A percentile compares a stretch with the other conserved stretches of the same genome.
Conservation (phyloP, 2,797 vertebrate species). For the Botia kubotai region DNA sequence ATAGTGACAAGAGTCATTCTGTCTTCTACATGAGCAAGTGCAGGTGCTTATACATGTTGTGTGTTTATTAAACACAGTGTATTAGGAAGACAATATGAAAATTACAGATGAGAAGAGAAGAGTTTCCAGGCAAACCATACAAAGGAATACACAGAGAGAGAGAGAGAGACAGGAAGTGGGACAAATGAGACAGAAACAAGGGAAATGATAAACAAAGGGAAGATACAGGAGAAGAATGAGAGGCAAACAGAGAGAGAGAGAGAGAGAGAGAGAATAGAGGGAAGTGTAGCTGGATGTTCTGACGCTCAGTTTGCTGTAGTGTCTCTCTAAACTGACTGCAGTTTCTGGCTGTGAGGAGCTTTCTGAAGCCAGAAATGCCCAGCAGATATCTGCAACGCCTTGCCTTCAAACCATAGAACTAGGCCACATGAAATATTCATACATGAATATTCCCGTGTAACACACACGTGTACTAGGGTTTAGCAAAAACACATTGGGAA, state of each 20-base stretch:
- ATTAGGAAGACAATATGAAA: slow-evolving; percentile 8
- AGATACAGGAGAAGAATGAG: slow-evolving; percentile 8
- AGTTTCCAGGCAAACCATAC: slow-evolving; percentile 16
- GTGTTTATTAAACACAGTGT: neutral
- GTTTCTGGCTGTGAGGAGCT: slow-evolving; percentile 55
- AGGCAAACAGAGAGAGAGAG: slow-evolving; percentile 21
- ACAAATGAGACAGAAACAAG: slow-evolving; percentile 13
- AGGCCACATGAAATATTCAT: slow-evolving; percentile 61
- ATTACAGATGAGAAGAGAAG: neutral
- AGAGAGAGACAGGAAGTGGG: slow-evolving; percentile 2
- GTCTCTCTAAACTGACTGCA: slow-evolving; percentile 53
- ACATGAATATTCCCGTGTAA: slow-evolving; percentile 45
- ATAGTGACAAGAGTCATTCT: slow-evolving; percentile 64
- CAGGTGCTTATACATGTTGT: slow-evolving; percentile 21
- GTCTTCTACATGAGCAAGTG: slow-evolving; percentile 29
- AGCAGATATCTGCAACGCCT: slow-evolving; percentile 55
- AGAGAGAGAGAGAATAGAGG: slow-evolving; percentile 16
- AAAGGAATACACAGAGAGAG: slow-evolving; percentile 3
- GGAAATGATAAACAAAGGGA: slow-evolving; percentile 6
- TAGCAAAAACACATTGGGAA: slow-evolving; percentile 46
- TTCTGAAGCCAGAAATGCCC: slow-evolving; percentile 58
- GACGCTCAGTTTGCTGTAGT: slow-evolving; percentile 49
- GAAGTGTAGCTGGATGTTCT: slow-evolving; percentile 46
- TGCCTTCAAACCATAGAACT: slow-evolving; percentile 61
- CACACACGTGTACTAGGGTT: slow-evolving; percentile 31